A percentile compares a stretch with the other conserved stretches of the same genome.
Evolutionary conservation across 2,888 invertebrate species (phyloP).

Genomic region (Xanthia togata): DNA sequence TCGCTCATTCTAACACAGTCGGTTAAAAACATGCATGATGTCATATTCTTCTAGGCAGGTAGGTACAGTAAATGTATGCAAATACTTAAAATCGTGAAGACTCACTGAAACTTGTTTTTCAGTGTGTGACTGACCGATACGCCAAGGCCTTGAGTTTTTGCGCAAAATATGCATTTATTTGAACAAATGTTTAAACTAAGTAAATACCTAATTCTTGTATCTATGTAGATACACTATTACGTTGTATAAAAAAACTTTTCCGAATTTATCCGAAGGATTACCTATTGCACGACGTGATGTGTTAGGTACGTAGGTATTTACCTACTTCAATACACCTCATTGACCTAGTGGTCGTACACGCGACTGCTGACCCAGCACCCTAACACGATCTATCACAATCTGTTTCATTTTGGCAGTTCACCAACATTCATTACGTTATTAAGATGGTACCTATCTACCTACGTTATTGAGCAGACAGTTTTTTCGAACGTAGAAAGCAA

Average conservation of each 20-base stretch:
- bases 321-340: not conserved
- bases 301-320: too few species aligned
- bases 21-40: constrained; percentile 18
- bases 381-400: too few species aligned
- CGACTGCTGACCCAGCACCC: not conserved
- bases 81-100: constrained; percentile 19
- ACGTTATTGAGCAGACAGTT: too few species aligned
- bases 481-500: too few species aligned
- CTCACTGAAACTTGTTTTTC: constrained; percentile 35
- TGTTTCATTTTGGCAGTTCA: too few species aligned
- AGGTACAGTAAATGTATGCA: constrained; percentile 18
- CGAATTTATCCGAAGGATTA: not conserved
- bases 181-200: constrained; percentile 20
- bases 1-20: not conserved
- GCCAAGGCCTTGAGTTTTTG: constrained; percentile 8
- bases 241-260: not conserved
- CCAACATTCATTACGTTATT: too few species aligned
- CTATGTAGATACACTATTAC: not conserved
- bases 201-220: not conserved
- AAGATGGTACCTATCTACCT: too few species aligned
- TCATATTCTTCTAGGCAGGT: not conserved
- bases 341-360: not conserved
- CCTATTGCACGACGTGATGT: not conserved
- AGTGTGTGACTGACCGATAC: constrained; percentile 39
- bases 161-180: constrained; percentile 26